These are phyloP conservation scores for Pterostichus madidus DNA, from an alignment of 2,888 invertebrate genomes.

Conservation along the genomic window DNA sequence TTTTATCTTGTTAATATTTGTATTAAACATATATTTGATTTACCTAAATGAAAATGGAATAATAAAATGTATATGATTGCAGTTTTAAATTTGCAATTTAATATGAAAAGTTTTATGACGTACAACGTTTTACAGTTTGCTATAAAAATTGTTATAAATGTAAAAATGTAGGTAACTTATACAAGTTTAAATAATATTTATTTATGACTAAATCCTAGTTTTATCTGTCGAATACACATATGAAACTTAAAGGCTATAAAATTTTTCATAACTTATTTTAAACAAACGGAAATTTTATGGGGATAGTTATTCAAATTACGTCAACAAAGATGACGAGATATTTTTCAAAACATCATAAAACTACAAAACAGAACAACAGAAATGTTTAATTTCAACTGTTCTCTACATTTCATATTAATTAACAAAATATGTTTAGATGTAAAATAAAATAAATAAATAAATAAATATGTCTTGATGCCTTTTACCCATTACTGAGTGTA, in stretches of 20 bases:
- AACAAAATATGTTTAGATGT: no score
- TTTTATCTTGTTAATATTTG: no score
- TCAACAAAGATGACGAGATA: background rate
- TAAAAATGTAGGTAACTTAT: background rate
- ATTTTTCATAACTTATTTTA: slow-evolving; percentile 9
- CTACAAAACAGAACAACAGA: background rate
- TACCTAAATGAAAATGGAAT: background rate
- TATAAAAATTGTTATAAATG: slow-evolving; percentile 16
- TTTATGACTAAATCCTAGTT: slow-evolving; percentile 7
- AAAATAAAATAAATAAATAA: no score
- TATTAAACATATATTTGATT: background rate
- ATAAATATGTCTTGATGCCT: no score
- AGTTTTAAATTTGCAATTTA: slow-evolving; percentile 15
- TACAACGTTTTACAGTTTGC: background rate
- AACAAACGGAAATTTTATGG: slow-evolving; percentile 31
- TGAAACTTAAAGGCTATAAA: slow-evolving; percentile 6
- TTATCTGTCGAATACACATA: slow-evolving; percentile 13
- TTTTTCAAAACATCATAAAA: background rate
- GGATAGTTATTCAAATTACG: background rate
- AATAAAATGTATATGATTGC: slow-evolving; percentile 4
- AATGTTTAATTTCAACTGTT: no score
- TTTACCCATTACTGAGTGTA: no score
- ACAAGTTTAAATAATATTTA: slow-evolving; percentile 5
- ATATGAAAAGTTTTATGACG: slow-evolving; percentile 10
- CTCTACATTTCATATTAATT: no score